Base-by-base conservation (phyloP, 2,113 vertebrate genomes). In the Malurus elegans region DNA sequence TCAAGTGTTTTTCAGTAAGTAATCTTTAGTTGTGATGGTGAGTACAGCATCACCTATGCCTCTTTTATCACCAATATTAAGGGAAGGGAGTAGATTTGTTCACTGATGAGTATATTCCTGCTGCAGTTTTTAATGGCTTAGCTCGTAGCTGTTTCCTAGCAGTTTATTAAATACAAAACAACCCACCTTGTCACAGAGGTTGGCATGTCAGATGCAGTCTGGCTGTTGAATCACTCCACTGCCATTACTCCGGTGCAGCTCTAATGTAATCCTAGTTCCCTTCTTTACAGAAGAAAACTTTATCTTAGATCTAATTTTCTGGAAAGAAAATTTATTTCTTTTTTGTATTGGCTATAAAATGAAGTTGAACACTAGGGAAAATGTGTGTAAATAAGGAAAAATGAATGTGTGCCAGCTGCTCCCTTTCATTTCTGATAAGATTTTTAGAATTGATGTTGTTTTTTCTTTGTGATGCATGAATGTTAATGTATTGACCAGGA, bases 361-460 rank as follows among this genome's bases (percentile, higher is more conserved):
- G 75, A 95, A 95, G 71, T 87, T 88, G 90, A 95, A 88, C 72
- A 31, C 88, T 78, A 38, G 81, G 86, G 90, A 83, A 94, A 86
- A 74, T 38, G 29, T 60, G 64, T 84, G 82, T 94, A 95, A 97
- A 93, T 90, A 94, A 88, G 93, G 72, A 90, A 93, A 93, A 96
- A 94, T 72, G 60, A 95, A 81, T 92, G 82, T 57, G 65, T 95
- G 72, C 92, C 94, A 96, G 90, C 94, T 96, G 93, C 69, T 97
- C 72, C 79, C 85, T 96, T 94, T 94, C 90, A 42, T 90, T 92
- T 90, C 83, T 95, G 69, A 86, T 95, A 91, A 88, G 64, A 79
- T 86, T 96, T 64, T 75, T 92, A 58, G 79, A 88, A 84, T 38
- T 86, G 79, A 93, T 95, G 60, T 54, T 91, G 56, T 34, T 95